Evolutionary conservation across 2,797 vertebrate species (phyloP), one percentile per base, ranked within the genome.

Genomic region (Darevskia mixta): DNA sequence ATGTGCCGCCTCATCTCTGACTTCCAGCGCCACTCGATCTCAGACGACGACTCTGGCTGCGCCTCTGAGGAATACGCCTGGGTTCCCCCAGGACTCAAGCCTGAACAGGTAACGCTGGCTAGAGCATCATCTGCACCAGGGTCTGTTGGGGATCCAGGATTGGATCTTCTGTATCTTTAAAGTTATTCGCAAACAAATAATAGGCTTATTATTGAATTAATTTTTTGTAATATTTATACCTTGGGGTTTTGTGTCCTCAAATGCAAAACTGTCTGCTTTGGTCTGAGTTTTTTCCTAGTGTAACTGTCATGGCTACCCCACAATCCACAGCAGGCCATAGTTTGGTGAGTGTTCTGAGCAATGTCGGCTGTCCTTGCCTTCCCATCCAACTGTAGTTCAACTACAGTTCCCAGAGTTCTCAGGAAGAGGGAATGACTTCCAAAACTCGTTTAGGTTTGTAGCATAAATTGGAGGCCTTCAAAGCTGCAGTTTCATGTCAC

Each of bases 11-110:
- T 99, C 89, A 98, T 98, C 18, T 98, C 98, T 1, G 98, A 98
- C 96, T 98, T 98, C 93, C 98, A 98, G 94, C 97, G 97, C 82
- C 97, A 98, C 95, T 98, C 98, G 92, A 98, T 98, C 95, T 98
- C 98, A 0, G 98, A 98, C 4, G 98, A 98, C 17, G 98, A 98
- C 96, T 98, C 98, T 0, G 98, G 98, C 95, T 98, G 98, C 18
- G 98, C 98, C 90, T 98, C 98, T 0, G 98, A 99, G 94, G 98
- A 98, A 90, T 98, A 98, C 32, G 96, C 98, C 43, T 99, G 98
- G 98, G 98, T 98, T 86, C 98, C 98, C 17, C 98, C 98, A 1
- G 98, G 98, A 58, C 97, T 99, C 92, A 98, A 98, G 92, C 98
- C 98, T 0, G 98, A 98, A 94, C 98, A 99, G 98, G 98, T 98